A percentile compares a stretch with the other conserved stretches of the same genome.
These are phyloP conservation scores for Drosophila cognata DNA, from an alignment of 2,888 invertebrate species.

Conservation along the genomic window DNA sequence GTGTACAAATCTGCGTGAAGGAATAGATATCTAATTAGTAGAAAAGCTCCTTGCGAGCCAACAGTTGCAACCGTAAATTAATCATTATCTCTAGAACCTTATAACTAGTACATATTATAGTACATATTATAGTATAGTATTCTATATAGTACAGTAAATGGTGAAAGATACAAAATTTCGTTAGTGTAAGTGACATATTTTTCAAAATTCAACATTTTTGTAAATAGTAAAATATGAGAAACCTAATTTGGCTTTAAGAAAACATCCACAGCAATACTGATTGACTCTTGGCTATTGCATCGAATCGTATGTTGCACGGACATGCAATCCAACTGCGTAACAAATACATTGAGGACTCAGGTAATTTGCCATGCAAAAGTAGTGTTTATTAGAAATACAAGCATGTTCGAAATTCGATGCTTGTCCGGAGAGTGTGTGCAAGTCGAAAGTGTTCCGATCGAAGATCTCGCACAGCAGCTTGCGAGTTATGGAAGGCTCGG, in stretches of 20 bases:
- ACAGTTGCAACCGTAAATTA: too few relatives aligned
- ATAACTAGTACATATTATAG: too few relatives aligned
- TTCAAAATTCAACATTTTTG: neutral
- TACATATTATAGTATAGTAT: neutral
- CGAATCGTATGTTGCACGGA: neutral
- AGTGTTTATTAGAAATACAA: neutral
- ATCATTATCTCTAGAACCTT: too few relatives aligned
- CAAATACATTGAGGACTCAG: neutral
- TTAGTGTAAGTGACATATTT: neutral
- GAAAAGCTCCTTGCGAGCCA: neutral
- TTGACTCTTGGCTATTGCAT: neutral
- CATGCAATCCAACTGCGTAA: neutral
- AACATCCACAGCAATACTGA: neutral
- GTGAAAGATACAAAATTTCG: neutral
- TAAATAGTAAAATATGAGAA: neutral
- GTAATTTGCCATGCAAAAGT: slow-evolving; percentile 20
- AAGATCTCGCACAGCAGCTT: slow-evolving; percentile 87
- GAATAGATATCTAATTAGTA: neutral
- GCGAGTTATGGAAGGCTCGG: slow-evolving; percentile 86
- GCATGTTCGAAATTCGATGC: slow-evolving; percentile 48
- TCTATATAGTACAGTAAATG: too few relatives aligned
- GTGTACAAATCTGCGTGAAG: neutral
- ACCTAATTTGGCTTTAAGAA: neutral
- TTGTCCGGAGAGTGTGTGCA: slow-evolving; percentile 87
- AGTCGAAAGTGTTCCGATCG: slow-evolving; percentile 86